A percentile compares a stretch with the other conserved stretches of the same genome.
Conservation (phyloP, 2,888 invertebrate species). For the Chironomus tentans region DNA sequence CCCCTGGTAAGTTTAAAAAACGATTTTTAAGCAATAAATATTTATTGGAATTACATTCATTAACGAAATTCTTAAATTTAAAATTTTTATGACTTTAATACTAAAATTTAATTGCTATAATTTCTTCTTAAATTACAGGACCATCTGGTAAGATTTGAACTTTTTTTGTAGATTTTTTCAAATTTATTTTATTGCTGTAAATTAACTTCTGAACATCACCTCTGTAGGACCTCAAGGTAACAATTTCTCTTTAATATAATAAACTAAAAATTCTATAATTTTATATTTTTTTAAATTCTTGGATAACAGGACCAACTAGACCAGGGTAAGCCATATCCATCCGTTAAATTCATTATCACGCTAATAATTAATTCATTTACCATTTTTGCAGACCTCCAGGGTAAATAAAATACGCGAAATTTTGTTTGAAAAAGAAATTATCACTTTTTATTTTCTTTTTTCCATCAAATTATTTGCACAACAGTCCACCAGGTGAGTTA, state of each 20-base stretch:
- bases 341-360: not conserved
- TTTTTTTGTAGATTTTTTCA: not conserved
- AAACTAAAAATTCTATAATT: not conserved
- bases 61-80: no score
- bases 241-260: not conserved
- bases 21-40: no score
- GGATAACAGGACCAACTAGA: not conserved
- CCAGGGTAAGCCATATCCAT: not conserved
- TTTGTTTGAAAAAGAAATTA: no score
- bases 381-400: not conserved
- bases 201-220: not conserved
- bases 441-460: no score
- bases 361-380: not conserved
- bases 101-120: not conserved
- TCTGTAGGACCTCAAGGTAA: not conserved
- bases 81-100: not conserved
- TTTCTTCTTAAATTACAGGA: not conserved
- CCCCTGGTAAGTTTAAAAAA: not conserved
- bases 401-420: not conserved
- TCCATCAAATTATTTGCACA: no score
- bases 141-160: not conserved
- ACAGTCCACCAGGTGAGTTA: no score
- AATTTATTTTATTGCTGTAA: not conserved
- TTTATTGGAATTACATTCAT: no score
- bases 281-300: not conserved